A percentile compares a stretch with the other conserved stretches of the same genome.
phyloP scores from a whole-genome alignment of 53 echinoderm and acorn worm genomes.

The Pentamera pediparva region DNA sequence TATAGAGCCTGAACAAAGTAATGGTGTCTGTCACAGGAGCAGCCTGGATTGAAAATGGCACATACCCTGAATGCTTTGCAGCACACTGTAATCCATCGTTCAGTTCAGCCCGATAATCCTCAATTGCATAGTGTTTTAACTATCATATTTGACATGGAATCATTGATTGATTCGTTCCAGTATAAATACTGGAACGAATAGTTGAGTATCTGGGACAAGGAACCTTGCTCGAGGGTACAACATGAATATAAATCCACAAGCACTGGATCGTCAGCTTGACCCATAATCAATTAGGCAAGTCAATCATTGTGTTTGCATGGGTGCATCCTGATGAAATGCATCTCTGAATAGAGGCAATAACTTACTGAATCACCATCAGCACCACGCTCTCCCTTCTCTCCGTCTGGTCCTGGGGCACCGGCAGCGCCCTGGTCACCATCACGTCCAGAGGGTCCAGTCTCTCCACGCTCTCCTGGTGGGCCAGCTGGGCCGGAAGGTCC shows the following conservation, averaged over 20 bases:
- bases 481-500: slow-evolving; percentile 74
- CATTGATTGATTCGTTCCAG: background rate
- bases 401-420: slow-evolving; percentile 65
- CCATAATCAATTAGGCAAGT: too few relatives aligned
- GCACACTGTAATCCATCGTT: too few relatives aligned
- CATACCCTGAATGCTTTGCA: too few relatives aligned
- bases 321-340: background rate
- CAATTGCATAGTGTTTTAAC: background rate
- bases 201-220: too few relatives aligned
- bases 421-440: slow-evolving; percentile 65
- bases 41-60: too few relatives aligned
- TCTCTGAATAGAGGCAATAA: background rate
- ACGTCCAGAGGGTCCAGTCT: slow-evolving; percentile 46
- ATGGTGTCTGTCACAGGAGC: too few relatives aligned
- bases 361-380: slow-evolving; percentile 46
- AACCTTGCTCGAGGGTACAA: too few relatives aligned
- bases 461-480: slow-evolving; percentile 71
- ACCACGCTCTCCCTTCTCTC: slow-evolving; percentile 56
- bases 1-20: too few relatives aligned
- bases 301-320: too few relatives aligned
- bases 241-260: background rate
- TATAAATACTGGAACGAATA: too few relatives aligned
- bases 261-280: too few relatives aligned
- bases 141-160: background rate
- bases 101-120: too few relatives aligned